Base-by-base conservation (phyloP, 1,140 invertebrate genomes). In the fruit fly (Drosophila melanogaster) region DNA sequence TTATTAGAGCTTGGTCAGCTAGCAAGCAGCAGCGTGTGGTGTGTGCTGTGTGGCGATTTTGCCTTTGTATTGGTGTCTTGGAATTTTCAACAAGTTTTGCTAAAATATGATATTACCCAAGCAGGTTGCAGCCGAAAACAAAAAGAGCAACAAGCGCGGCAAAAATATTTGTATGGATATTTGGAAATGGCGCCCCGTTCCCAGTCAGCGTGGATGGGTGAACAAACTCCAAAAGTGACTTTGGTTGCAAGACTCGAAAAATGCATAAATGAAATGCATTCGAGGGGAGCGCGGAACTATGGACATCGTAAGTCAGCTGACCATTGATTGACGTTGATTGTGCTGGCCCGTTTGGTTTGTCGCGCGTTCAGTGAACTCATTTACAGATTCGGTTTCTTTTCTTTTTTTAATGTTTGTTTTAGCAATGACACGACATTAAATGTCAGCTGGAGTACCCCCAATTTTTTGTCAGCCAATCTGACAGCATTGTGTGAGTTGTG, bases 51-150 rank as follows among this genome's bases (percentile, higher is more conserved):
- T 62, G 41, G 65, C 33, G 26, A 38, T 35, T 2, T 4, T 8
- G 7, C 62, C 41, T 50, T 60, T 47, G 51, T 51, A 19, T 74
- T 41, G 76, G 46, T 77, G 56, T 47, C 50, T 70, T 71, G 76
- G 75, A 77, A 78, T 81, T 86, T 86, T 80, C 74, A 86, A 81
- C 81, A 75, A 86, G 81, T 86, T 85, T 86, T 77, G 78, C 79
- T 86, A 86, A 86, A 86, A 85, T 81, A 85, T 85, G 81, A 85
- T 85, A 80, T 85, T 86, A 85, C 81, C 77, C 73, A 81, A 85
- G 81, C 81, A 85, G 81, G 81, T 86, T 85, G 81, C 53, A 71
- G 71, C 50, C 59, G 26, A 51, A 41, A 60, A 43, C 30, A 55
- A 19, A 46, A 46, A 44, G 22, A 35, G 37, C 38, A 47, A 33